Base-by-base conservation (phyloP, 1,140 invertebrate species). In the Prorops nasuta region DNA sequence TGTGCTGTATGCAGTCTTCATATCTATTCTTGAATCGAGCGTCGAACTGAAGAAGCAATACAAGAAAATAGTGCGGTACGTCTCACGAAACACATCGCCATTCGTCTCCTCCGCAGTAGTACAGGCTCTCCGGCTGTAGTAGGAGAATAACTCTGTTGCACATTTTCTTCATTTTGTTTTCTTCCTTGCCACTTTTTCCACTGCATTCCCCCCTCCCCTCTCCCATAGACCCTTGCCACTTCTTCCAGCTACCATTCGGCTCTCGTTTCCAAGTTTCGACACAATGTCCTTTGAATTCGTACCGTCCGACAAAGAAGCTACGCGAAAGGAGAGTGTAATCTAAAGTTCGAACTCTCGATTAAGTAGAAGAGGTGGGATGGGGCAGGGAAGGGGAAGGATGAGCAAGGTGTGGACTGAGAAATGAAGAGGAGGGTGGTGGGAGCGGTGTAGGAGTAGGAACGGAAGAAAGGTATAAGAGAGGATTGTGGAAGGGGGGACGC, bases 321-420 rank as follows among this genome's bases (percentile, higher is more conserved):
- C 35, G 44, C 51, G 21, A 52, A 49, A 43, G 56, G 20, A 52
- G 52, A 41, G 57, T 40, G 49, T 61, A 61, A 61, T 60, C 57
- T 56, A 56, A 61, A 60, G 58, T 61, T 61, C 57, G 58, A 56
- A 60, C 43, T 52, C 57, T 56, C 58, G 58, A 61, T 61, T 61
- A 61, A 60, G 16, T 3, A 19, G 53, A 51, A 43, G 37, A 41
- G n/a, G 28, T 9, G 42, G 15, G 45, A 20, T 31, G 22, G 37
- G 18, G 6, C 24, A n/a, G n/a, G n/a, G n/a, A n/a, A n/a, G n/a
- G n/a, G n/a, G n/a, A n/a, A n/a, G n/a, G n/a, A n/a, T n/a, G n/a
- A n/a, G n/a, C n/a, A 39, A 22, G 16, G 37, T 31, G 20, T 9
- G 18, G 22, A 18, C 42, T 20, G 46, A 9, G n/a, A 19, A n/a